Conservation (phyloP, 2,888 invertebrate genomes). For the Anoplius nigerrimus region DNA sequence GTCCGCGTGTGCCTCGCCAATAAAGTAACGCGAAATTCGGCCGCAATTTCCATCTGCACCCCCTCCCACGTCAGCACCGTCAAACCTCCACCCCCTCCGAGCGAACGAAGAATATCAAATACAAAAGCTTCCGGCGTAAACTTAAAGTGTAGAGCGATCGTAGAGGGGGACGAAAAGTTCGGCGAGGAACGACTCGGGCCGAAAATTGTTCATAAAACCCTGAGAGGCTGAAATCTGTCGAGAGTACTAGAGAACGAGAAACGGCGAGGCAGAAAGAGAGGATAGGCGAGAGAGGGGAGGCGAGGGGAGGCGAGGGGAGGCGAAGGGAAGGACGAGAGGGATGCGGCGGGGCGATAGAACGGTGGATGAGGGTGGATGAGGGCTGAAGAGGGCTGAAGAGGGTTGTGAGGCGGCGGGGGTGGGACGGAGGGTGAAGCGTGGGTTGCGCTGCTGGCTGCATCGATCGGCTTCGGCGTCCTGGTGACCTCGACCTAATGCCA, state of each 20-base stretch:
- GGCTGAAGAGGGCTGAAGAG: slow-evolving; percentile 10
- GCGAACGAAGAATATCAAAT: too few relatives aligned
- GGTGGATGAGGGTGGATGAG: slow-evolving; percentile 25
- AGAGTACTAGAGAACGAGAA: slow-evolving; percentile 8
- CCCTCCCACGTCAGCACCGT: too few relatives aligned
- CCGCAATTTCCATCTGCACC: too few relatives aligned
- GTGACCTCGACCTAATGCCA: slow-evolving; percentile 81
- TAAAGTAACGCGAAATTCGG: too few relatives aligned
- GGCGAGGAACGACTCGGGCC: too few relatives aligned
- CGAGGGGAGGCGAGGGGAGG: not conserved
- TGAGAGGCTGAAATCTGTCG: slow-evolving; percentile 4
- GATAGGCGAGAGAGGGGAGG: not conserved
- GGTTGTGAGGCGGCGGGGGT: too few relatives aligned
- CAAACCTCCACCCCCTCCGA: too few relatives aligned
- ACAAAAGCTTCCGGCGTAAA: too few relatives aligned
- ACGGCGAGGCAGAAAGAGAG: not conserved
- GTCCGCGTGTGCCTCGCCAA: too few relatives aligned
- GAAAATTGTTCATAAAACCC: not conserved
- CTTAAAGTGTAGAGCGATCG: too few relatives aligned
- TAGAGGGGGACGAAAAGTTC: too few relatives aligned
- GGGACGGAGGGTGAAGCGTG: slow-evolving; percentile 31
- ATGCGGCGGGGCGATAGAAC: slow-evolving; percentile 2
- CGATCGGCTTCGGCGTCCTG: slow-evolving; percentile 78
- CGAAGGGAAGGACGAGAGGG: too few relatives aligned
- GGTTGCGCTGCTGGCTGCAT: slow-evolving; percentile 76